Evolutionary conservation across 30 jellyfish, hydroid and myxozoan genomes (phyloP), one percentile per base, ranked within the genome.

Genomic region (Clytia hemisphaerica): DNA sequence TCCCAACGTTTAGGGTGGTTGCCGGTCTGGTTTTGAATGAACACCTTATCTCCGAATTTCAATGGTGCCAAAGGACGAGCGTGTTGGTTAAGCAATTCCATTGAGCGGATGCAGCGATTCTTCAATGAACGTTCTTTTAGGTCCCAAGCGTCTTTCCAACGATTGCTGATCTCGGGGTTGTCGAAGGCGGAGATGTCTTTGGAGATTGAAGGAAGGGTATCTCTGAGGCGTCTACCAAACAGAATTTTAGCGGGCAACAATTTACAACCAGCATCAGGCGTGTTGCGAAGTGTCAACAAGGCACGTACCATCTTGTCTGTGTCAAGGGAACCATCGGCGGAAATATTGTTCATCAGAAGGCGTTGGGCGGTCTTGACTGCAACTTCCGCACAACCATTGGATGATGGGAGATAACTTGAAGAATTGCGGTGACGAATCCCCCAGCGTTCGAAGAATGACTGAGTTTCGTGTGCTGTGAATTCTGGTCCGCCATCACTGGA

Each of bases 321-420:
- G 24, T 59, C 72, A 6, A 59, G 61, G 72, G 22, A 15, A 22
- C 72, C 60, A 25, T 21, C 60, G 10, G 72, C 61, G 15, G 61
- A 25, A 15, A 31, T 59, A 60, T 59, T 59, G 14, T 15, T 21
- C 72, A 59, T 59, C 61, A 29, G 29, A 22, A 59, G 72, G 5
- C 72, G 61, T 22, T 59, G 22, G 61, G 61, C 61, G 22, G 72
- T 59, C 72, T 22, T 59, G 15, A 59, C 61, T 6, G 72, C 61
- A 26, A 59, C 72, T 22, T 59, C 10, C 14, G 61, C 61, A 6
- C 61, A 5, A 6, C 72, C 72, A 22, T 59, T 59, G 6, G 61
- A 59, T 7, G 60, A 31, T 6, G 72, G 72, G 63, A 22, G 60
- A 9, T 50, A 59, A 18, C 60, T 59, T 5, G 72, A 59, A 6